Evolutionary conservation across 2,113 vertebrate genomes (phyloP).

Genomic region (Heptranchias perlo): DNA sequence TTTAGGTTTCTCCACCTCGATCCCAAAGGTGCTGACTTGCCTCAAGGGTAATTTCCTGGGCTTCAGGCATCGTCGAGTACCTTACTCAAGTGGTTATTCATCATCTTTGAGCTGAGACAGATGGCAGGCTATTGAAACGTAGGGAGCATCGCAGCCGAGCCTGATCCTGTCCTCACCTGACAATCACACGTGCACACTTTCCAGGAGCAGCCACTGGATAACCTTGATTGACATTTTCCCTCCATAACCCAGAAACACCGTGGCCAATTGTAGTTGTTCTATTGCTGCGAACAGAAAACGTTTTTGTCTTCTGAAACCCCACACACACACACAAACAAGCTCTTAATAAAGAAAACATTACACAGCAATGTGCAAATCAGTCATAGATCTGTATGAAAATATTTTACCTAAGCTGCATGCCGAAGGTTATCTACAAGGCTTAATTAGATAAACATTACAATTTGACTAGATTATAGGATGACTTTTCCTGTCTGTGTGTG

Average conservation of each 20-base stretch:
- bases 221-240: slow-evolving; percentile 2
- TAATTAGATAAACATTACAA: too few species aligned
- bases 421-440: not conserved
- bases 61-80: not conserved
- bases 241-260: not conserved
- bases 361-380: slow-evolving; percentile 17
- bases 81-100: not conserved
- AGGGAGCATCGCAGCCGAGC: too few species aligned
- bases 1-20: not conserved
- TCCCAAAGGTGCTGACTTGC: not conserved
- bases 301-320: not conserved
- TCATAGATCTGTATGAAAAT: slow-evolving; percentile 1
- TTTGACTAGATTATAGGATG: not conserved
- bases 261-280: not conserved
- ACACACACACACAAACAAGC: not conserved
- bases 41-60: not conserved
- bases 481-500: not conserved
- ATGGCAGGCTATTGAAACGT: not conserved
- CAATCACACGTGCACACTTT: not conserved
- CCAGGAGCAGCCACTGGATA: not conserved
- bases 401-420: not conserved
- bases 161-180: not conserved
- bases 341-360: not conserved
- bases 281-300: not conserved
- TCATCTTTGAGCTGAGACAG: not conserved